Percentiles rank a stretch among this genome's conserved stretches.
phyloP scores from a whole-genome alignment of 2,888 invertebrate genomes.

The Drosophila glabriapex region DNA sequence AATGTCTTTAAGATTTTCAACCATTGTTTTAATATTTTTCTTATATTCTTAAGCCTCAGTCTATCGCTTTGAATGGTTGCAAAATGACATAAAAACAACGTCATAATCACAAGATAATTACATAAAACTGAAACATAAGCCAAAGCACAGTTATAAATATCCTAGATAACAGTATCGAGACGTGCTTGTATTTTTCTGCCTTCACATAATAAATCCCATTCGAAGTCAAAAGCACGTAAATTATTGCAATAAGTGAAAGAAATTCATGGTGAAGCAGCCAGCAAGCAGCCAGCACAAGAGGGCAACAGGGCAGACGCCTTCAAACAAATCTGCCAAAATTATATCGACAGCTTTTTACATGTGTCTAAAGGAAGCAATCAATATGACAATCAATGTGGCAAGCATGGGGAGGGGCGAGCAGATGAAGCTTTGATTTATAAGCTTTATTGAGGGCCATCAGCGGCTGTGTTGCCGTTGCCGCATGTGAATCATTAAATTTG shows the following conservation, averaged over 20 bases:
- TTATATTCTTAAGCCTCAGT: not conserved
- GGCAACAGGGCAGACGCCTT: slow-evolving; percentile 13
- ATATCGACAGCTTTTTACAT: slow-evolving; percentile 51
- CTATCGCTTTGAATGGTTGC: not conserved
- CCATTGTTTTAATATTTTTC: not conserved
- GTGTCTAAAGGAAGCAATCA: slow-evolving; percentile 57
- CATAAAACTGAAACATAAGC: not conserved
- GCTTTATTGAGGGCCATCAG: slow-evolving; percentile 60
- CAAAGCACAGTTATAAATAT: slow-evolving; percentile 12
- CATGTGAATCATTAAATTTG: slow-evolving; percentile 57
- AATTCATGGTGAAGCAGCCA: slow-evolving; percentile 26
- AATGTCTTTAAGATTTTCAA: not conserved
- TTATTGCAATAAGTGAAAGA: slow-evolving; percentile 33
- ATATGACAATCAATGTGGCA: slow-evolving; percentile 31
- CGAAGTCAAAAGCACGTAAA: slow-evolving; percentile 16
- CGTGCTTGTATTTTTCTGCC: not conserved
- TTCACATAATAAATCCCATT: not conserved
- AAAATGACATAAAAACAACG: not conserved
- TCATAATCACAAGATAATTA: not conserved
- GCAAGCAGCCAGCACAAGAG: not conserved
- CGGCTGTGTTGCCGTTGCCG: slow-evolving; percentile 25
- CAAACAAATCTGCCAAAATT: slow-evolving; percentile 55
- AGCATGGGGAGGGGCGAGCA: not conserved
- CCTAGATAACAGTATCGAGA: not conserved
- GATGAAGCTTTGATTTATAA: slow-evolving; percentile 56